Evolutionary conservation across 2,797 vertebrate species (phyloP), one percentile per base, ranked within the genome.

Genomic region (Scolopax rusticola): DNA sequence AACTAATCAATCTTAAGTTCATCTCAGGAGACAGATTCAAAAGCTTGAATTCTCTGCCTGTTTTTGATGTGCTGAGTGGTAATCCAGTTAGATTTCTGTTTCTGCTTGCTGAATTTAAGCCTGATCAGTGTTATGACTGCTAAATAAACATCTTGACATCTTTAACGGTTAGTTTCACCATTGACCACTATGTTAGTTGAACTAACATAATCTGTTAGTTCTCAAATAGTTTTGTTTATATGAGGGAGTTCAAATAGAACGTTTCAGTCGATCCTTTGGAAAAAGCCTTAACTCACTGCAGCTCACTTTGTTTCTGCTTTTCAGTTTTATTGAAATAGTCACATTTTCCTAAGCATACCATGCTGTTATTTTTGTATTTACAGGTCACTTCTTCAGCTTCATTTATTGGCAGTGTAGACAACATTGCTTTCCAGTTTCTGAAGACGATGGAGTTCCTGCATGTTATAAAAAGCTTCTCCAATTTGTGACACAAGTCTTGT

Each of bases 1-100:
- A 95, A 95, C 53, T 41, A 92, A 85, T 74, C 53, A 92, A 48
- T 48, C 94, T 94, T 67, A 93, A 97, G 91, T 96, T 96, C 61
- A 78, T 76, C 24, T 81, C 38, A 14, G 89, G 79, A 92, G 56
- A 74, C 45, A 68, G 43, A 65, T 61, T 38, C 68, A 47, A 54
- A 75, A 61, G 32, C 79, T 91, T 51, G 73, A 65, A n/a, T 86
- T 51, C 36, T 90, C 27, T 61, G 50, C 53, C 68, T 3, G 1
- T 54, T 93, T 84, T 50, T 41, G 27, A 28, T 50, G 71, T 9
- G 4, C 6, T 67, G 16, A 75, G 56, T 64, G 25, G 15, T 83
- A 87, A 91, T 75, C 61, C 75, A 92, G 8, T 65, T 69, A 89
- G 15, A 65, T 84, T 85, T 84, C 57, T 81, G 45, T 41, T 70